Conservation (phyloP, 2,888 invertebrate species). For the Papilio demoleus region DNA sequence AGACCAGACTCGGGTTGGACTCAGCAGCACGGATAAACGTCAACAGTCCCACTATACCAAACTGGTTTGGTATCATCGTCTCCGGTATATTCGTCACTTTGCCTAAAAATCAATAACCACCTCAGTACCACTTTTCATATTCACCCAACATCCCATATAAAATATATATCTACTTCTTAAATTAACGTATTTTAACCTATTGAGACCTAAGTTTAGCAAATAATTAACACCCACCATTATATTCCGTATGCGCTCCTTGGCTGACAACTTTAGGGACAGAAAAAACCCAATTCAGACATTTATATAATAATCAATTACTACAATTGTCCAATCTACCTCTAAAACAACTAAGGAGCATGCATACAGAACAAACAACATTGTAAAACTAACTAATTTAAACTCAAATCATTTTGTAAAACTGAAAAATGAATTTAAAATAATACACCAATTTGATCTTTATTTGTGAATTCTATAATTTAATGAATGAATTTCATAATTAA, state of each 20-base stretch:
- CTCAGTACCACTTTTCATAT: conserved; percentile 34
- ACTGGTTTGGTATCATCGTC: conserved; percentile 99
- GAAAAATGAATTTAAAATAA: neutral
- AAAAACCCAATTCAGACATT: conserved; percentile 59
- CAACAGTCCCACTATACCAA: conserved; percentile 99
- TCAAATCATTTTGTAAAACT: conserved; percentile 13
- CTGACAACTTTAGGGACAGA: conserved; percentile 71
- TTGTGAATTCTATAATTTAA: neutral
- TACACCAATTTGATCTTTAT: neutral
- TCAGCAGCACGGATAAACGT: conserved; percentile 99
- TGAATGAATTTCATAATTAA: neutral
- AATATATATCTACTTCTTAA: neutral
- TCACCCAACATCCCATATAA: conserved; percentile 8
- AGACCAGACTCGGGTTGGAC: conserved; percentile 97
- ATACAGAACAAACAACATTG: conserved; percentile 6
- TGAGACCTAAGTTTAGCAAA: conserved; percentile 44
- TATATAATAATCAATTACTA: conserved; percentile 24
- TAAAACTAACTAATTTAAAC: neutral
- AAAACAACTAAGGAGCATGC: conserved; percentile 35
- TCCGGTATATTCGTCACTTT: conserved; percentile 99
- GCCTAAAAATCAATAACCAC: conserved; percentile 81
- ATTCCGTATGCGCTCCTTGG: conserved; percentile 75
- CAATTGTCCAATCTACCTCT: conserved; percentile 30
- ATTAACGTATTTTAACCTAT: conserved; percentile 24
- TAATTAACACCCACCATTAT: conserved; percentile 68